Conservation (phyloP, 2,888 invertebrate species). For the Deilephila porcellus region DNA sequence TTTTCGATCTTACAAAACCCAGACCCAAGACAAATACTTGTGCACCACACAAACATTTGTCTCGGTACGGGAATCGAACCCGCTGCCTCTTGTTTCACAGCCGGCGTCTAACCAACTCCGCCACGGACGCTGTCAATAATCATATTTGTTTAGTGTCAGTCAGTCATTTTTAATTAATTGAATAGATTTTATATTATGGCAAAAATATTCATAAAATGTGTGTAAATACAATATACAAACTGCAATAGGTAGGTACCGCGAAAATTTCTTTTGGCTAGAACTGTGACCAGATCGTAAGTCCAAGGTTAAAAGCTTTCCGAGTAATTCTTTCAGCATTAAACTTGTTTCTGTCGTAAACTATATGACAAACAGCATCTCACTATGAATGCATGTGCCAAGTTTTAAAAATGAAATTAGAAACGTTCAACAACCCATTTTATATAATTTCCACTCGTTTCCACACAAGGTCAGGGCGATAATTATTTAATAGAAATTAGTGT, state of each 20-base stretch:
- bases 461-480: not conserved
- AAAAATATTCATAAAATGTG: too few species aligned
- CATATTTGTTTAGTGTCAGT: too few species aligned
- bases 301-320: not conserved
- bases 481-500: not conserved
- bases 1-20: too few species aligned
- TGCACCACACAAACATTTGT: too few species aligned
- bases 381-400: slow-evolving; percentile 5
- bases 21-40: too few species aligned
- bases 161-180: too few species aligned
- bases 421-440: slow-evolving; percentile 11
- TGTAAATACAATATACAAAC: not conserved
- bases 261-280: not conserved
- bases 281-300: not conserved
- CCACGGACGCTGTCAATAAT: too few species aligned
- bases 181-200: too few species aligned
- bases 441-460: not conserved
- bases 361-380: not conserved
- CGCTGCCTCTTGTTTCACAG: too few species aligned
- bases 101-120: too few species aligned
- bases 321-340: not conserved
- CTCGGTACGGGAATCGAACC: too few species aligned
- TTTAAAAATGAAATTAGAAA: slow-evolving; percentile 16
- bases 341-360: slow-evolving; percentile 4
- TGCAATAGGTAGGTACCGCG: not conserved